Evolutionary conservation across 37 sponge, comb jelly and placozoan genomes (phyloP).

Genomic region (Spongilla lacustris): DNA sequence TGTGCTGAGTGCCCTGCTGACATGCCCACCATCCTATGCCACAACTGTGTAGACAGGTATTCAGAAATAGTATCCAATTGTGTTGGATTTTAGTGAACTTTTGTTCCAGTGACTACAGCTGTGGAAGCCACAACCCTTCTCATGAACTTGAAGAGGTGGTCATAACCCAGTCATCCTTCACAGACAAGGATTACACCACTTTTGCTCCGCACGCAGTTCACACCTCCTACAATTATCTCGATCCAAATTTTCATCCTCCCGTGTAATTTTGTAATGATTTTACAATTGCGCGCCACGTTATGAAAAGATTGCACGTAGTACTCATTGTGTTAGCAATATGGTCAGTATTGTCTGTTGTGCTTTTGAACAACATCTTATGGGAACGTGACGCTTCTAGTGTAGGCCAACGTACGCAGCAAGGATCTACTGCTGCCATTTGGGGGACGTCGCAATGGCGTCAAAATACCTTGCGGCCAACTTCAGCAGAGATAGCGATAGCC

Average conservation of each 20-base stretch:
- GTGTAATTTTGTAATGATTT: neutral
- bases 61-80: neutral
- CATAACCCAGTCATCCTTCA: neutral
- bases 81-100: neutral
- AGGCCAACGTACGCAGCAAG: neutral
- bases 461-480: neutral
- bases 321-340: neutral
- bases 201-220: constrained; percentile 22
- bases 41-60: constrained; percentile 55
- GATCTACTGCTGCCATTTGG: neutral
- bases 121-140: constrained; percentile 24
- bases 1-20: constrained; percentile 53
- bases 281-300: neutral
- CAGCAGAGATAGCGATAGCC: neutral
- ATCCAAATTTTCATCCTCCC: constrained; percentile 75
- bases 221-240: constrained; percentile 72
- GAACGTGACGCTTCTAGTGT: neutral
- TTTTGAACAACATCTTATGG: neutral
- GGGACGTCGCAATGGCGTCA: neutral
- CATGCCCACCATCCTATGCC: constrained; percentile 31
- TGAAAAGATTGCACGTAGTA: neutral
- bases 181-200: constrained; percentile 62
- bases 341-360: neutral
- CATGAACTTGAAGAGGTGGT: constrained; percentile 28
- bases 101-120: constrained; percentile 31